These are phyloP conservation scores for Cacoxenus indagator DNA, from an alignment of 2,888 invertebrate species.

Conservation along the genomic window DNA sequence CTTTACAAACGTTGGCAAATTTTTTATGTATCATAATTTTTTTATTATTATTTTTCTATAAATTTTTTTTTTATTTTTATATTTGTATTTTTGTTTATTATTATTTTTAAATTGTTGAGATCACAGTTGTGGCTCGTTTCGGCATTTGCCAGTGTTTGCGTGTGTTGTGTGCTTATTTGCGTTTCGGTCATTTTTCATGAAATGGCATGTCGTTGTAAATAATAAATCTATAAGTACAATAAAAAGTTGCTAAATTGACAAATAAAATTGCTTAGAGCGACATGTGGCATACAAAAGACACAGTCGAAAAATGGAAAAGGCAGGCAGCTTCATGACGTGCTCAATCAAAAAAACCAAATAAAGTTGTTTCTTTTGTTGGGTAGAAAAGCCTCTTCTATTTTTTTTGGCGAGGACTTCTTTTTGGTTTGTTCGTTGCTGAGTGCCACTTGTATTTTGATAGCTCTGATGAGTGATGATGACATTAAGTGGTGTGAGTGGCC, in stretches of 20 bases:
- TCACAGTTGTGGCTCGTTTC: neutral
- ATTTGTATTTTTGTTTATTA: neutral
- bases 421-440: too few relatives aligned
- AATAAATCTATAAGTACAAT: neutral
- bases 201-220: neutral
- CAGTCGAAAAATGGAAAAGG: slow-evolving; percentile 24
- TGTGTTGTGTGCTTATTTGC: neutral
- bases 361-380: slow-evolving; percentile 18
- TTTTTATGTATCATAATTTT: slow-evolving; percentile 27
- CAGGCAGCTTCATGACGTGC: neutral
- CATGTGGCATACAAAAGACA: slow-evolving; percentile 51
- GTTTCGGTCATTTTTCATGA: slow-evolving; percentile 5
- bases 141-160: neutral
- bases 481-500: neutral
- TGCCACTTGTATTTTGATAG: slow-evolving; percentile 48
- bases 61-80: neutral
- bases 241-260: slow-evolving; percentile 46
- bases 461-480: neutral
- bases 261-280: slow-evolving; percentile 35
- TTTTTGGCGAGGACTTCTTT: slow-evolving; percentile 23
- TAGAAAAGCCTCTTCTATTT: neutral
- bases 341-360: slow-evolving; percentile 23
- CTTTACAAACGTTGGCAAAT: slow-evolving; percentile 48
- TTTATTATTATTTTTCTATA: slow-evolving; percentile 11
- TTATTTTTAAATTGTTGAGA: neutral